Evolutionary conservation across 2,888 invertebrate genomes (phyloP).

Genomic region (Dicranocentrus wangi): DNA sequence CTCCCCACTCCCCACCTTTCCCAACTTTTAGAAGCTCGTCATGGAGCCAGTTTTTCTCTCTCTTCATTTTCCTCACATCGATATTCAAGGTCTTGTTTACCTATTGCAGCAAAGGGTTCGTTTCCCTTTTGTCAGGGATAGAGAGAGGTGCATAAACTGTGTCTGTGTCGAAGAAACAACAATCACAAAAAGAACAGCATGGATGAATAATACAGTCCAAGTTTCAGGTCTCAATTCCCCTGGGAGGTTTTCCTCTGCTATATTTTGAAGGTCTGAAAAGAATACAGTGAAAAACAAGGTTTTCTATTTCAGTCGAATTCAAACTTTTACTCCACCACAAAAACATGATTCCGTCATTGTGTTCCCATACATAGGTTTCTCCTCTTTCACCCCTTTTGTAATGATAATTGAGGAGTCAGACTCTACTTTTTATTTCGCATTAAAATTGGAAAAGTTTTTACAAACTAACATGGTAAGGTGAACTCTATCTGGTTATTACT

Average conservation of each 20-base stretch:
- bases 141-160: no score
- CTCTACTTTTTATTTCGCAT: constrained; percentile 21
- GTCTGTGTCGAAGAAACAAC: neutral
- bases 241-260: neutral
- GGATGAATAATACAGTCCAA: neutral
- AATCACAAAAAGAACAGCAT: neutral
- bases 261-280: neutral
- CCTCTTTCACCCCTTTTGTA: constrained; percentile 9
- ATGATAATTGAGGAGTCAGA: constrained; percentile 11
- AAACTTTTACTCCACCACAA: neutral
- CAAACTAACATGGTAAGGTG: no score
- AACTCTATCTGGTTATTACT: constrained; percentile 19
- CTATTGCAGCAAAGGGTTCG: neutral
- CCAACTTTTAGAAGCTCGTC: no score
- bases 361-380: no score
- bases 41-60: neutral
- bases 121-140: neutral
- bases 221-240: neutral
- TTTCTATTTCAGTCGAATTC: neutral
- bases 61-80: neutral
- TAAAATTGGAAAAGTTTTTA: constrained; percentile 50
- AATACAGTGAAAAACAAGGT: neutral
- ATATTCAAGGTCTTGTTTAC: neutral
- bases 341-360: neutral
- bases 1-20: no score